phyloP scores from a whole-genome alignment of 2,797 vertebrate species.

The Hemibagrus guttatus region DNA sequence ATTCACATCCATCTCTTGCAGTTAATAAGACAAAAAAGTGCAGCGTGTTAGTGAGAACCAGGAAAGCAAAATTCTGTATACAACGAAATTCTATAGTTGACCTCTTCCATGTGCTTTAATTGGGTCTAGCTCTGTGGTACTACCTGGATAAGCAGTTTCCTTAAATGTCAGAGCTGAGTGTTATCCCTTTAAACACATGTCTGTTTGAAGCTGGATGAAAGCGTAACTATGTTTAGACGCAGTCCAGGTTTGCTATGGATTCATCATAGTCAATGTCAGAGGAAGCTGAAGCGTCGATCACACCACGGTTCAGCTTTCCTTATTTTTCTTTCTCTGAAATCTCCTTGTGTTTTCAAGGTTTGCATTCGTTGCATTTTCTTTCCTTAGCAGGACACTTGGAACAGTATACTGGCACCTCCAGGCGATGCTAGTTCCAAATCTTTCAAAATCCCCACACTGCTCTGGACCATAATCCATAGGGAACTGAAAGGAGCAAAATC shows the following conservation, averaged over 20 bases:
- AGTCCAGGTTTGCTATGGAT: neutral
- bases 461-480: neutral
- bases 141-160: neutral
- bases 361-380: neutral
- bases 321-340: neutral
- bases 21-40: neutral
- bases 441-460: conserved; percentile 1
- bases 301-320: neutral
- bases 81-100: neutral
- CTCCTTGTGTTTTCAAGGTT: neutral
- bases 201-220: neutral
- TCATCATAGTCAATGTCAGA: neutral
- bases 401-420: neutral
- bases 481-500: neutral
- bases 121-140: neutral
- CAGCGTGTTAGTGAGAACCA: neutral
- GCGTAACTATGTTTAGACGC: neutral
- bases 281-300: neutral
- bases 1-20: too few species aligned
- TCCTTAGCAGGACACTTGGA: conserved; percentile 2
- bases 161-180: neutral
- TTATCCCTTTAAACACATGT: neutral
- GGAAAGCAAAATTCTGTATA: neutral
- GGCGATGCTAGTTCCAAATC: neutral
- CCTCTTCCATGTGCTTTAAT: neutral